phyloP scores from a whole-genome alignment of 2,888 invertebrate species.

The Orthosia cruda region DNA sequence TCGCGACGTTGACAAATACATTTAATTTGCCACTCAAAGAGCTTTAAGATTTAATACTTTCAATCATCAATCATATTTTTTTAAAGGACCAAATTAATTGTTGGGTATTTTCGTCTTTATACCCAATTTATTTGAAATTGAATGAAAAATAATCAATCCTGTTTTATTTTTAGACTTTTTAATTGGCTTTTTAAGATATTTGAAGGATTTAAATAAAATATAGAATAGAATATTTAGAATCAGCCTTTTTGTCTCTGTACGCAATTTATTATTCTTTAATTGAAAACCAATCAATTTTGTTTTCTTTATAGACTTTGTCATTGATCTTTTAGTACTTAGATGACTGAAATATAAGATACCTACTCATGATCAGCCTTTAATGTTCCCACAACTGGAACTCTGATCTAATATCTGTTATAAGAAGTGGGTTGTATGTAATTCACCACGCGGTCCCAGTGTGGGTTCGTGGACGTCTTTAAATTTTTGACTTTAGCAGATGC shows the following conservation, averaged over 20 bases:
- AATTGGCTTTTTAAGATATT: not conserved
- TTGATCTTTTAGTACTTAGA: not conserved
- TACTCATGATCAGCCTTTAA: not conserved
- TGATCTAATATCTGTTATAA: too few relatives aligned
- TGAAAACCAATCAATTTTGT: not conserved
- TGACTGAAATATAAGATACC: not conserved
- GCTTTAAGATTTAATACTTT: conserved; percentile 63
- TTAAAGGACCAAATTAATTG: conserved; percentile 41
- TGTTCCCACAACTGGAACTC: too few relatives aligned
- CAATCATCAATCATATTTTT: conserved; percentile 64
- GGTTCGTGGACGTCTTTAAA: too few relatives aligned
- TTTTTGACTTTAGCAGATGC: too few relatives aligned
- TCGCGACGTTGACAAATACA: conserved; percentile 61
- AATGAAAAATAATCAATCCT: not conserved
- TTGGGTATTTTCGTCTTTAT: conserved; percentile 19
- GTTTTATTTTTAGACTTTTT: conserved; percentile 15
- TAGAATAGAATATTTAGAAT: too few relatives aligned
- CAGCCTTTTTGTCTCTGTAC: not conserved
- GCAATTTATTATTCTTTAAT: conserved; percentile 2
- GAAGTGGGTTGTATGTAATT: too few relatives aligned
- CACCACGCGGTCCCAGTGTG: too few relatives aligned
- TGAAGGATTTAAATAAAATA: not conserved
- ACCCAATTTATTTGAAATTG: conserved; percentile 36
- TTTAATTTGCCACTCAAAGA: conserved; percentile 62
- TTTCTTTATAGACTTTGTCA: not conserved